Base-by-base conservation (phyloP, 1,140 invertebrate genomes). In the Atta cephalotes region DNA sequence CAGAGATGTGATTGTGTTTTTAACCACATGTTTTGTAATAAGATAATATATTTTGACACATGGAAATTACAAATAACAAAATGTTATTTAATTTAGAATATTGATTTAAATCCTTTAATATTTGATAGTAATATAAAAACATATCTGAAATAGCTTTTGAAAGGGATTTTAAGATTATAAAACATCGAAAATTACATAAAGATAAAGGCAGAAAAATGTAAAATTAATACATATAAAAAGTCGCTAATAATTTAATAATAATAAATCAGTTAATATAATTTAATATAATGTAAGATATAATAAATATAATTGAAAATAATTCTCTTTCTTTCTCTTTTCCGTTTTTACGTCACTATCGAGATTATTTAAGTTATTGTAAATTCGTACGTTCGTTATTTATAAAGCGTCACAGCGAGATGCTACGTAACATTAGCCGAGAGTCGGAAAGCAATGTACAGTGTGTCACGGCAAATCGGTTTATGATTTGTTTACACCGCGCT, bases 401-500 rank as follows among this genome's bases (percentile, higher is more conserved):
- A 74, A 82, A 49, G 74, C 31, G 80, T 84, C 80, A 62, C 18
- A 7, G 28, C 53, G 71, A 39, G 80, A 82, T 56, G 39, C 49
- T 51, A n/a, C 71, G 25, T 74, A 84, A 84, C 76, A 60, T 84
- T 84, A 84, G 80, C 25, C 56, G 35, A 63, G 35, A 63, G 80
- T 39, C n/a, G 39, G 56, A 74, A 74, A 82, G 25, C 78, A 63
- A 16, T 68, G 63, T 39, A 25, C 45, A 28, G 56, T 28, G 53
- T 62, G 70, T 84, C 80, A 35, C 70, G 70, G 80, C 25, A 84
- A 84, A 84, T 84, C 68, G 80, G 80, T 84, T 84, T 84, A 84
- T 76, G 80, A 74, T 84, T 84, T 84, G 80, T 84, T 84, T 84
- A 74, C 71, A 49, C 12, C 39, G 28, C 70, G 70, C 63, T 74